Evolutionary conservation across 2,888 invertebrate species (phyloP), one percentile per base, ranked within the genome.

Genomic region (Patella depressa): DNA sequence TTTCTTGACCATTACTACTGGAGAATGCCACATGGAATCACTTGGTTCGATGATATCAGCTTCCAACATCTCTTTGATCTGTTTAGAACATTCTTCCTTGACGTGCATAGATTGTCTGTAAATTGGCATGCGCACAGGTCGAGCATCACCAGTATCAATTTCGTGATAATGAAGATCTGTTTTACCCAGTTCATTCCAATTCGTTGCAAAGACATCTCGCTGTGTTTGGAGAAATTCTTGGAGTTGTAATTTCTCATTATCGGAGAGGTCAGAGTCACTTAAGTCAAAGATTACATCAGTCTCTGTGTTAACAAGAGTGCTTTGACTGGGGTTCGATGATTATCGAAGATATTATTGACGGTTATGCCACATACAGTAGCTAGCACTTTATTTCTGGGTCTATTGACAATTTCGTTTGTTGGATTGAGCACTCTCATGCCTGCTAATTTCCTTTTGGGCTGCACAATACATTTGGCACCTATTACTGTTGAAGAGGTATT

Each of bases 1-100:
- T 71, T 84, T 81, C 54, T 77, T 77, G 0, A 81, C 82, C 11
- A 84, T 55, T 5, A 83, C 75, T 17, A 84, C 82, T 9, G 83
- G 84, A 53, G 77, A 77, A 29, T 72, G 72, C 83, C 84, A 85
- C 3, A 74, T 34, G 17, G 59, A 59, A 59, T 59, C 19, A n/a
- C 17, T n/a, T 59, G 17, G 17, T 2, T 19, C 19, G 15, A 59
- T 59, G 17, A 59, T 83, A 15, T 72, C 78, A 71, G 81, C 19
- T 53, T 80, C 53, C 70, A 80, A 73, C 65, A 80, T 70, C 4
- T 85, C 83, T 1, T 84, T 57, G 5, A 76, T 75, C 53, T 85
- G 84, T 29, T 79, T 12, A 14, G 77, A 78, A 15, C 75, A 34
- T 29, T 77, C 78, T 45, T 29, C 24, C 4, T 78, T 15, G 45